Conservation (phyloP, 2,888 invertebrate genomes). For the Rhopalosiphum nymphaeae region DNA sequence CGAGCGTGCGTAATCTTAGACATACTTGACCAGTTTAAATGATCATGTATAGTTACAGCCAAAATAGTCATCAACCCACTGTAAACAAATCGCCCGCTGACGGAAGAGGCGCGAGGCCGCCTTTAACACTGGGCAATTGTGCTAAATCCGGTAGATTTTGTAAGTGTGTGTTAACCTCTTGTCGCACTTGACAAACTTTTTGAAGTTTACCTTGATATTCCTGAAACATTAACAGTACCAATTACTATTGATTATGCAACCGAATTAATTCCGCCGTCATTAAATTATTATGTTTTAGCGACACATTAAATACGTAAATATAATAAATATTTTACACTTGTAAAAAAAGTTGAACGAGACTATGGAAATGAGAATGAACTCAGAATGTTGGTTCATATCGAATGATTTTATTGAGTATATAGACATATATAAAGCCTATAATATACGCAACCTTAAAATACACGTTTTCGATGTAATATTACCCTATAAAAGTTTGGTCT, state of each 20-base stretch:
- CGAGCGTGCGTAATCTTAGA: neutral
- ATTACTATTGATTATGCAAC: neutral
- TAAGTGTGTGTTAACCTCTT: slow-evolving; percentile 92
- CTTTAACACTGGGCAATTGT: slow-evolving; percentile 91
- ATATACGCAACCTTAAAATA: neutral
- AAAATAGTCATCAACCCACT: slow-evolving; percentile 70
- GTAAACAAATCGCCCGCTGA: slow-evolving; percentile 96
- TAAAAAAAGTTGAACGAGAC: neutral
- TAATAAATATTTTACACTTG: neutral
- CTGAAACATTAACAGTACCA: slow-evolving; percentile 73
- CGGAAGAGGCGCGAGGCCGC: slow-evolving; percentile 91
- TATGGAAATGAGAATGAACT: neutral
- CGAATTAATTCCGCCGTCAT: neutral
- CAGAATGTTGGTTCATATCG: neutral
- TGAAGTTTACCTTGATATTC: slow-evolving; percentile 92
- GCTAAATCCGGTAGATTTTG: slow-evolving; percentile 94
- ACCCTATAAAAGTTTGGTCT: neutral
- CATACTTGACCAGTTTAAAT: neutral
- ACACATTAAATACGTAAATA: neutral
- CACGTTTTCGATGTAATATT: neutral
- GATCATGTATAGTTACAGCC: slow-evolving; percentile 6
- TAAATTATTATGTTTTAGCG: neutral
- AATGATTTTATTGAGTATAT: neutral
- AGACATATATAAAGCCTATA: neutral
- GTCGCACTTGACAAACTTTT: slow-evolving; percentile 87